Evolutionary conservation across 2,797 vertebrate species (phyloP).

Genomic region (Enteromius viviparus): DNA sequence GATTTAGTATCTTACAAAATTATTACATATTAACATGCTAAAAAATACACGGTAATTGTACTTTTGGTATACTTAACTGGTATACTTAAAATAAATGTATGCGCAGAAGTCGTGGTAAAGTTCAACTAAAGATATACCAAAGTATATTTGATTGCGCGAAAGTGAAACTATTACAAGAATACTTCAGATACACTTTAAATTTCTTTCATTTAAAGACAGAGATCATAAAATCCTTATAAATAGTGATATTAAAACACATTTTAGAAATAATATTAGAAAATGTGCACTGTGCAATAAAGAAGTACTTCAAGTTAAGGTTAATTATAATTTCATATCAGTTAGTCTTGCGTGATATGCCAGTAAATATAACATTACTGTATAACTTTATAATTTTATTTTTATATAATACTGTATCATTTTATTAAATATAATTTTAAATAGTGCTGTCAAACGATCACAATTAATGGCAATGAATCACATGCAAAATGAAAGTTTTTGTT

Average conservation of each 20-base stretch:
- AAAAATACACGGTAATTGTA: neutral
- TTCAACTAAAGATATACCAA: neutral
- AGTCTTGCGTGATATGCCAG: neutral
- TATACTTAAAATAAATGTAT: no score
- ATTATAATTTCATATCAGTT: neutral
- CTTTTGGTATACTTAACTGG: neutral
- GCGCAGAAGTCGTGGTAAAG: no score
- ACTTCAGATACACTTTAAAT: neutral
- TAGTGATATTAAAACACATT: neutral
- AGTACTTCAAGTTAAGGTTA: neutral
- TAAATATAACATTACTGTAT: no score
- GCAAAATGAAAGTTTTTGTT: no score
- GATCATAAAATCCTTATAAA: neutral
- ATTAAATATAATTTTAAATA: no score
- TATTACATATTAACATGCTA: neutral
- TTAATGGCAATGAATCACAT: no score
- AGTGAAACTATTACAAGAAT: neutral
- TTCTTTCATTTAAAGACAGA: neutral
- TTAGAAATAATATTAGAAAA: neutral
- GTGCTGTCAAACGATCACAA: no score
- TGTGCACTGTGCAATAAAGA: neutral
- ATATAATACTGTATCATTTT: no score
- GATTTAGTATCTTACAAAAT: neutral
- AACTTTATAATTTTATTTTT: no score
- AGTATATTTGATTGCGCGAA: neutral